These are phyloP conservation scores for Trachops cirrhosus DNA, from an alignment of 2,797 vertebrate genomes.

Conservation along the genomic window DNA sequence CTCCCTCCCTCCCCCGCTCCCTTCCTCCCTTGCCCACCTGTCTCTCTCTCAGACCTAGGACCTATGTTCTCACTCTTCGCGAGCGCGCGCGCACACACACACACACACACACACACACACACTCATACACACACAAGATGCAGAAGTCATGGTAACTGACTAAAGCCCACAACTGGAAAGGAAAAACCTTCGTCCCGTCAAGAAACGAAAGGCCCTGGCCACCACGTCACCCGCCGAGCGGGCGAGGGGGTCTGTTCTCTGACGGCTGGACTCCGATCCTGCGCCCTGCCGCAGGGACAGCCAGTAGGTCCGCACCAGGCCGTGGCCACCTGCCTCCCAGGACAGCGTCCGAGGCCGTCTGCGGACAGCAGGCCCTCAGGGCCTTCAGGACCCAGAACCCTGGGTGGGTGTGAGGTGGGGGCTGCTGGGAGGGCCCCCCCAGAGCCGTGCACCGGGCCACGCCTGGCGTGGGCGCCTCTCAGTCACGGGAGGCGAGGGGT, in stretches of 20 bases:
- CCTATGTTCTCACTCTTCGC: not conserved
- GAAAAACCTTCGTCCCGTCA: not conserved
- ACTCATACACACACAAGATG: fast-evolving
- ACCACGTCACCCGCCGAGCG: fast-evolving
- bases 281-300: fast-evolving
- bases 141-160: not conserved
- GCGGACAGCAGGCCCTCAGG: not conserved
- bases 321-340: not conserved
- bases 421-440: not conserved
- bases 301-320: not conserved
- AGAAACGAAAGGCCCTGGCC: fast-evolving
- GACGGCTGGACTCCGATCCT: not conserved
- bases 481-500: fast-evolving
- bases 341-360: fast-evolving
- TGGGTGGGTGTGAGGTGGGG: not conserved
- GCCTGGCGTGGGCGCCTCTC: not conserved
- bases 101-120: not conserved
- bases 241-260: fast-evolving
- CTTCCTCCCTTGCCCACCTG: not conserved
- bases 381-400: not conserved
- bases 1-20: not conserved
- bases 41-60: not conserved
- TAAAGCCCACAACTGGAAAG: too few species aligned
- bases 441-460: not conserved
- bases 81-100: too few species aligned